phyloP scores from a whole-genome alignment of 1,140 invertebrate genomes.

The Druon quercuslanigerum region DNA sequence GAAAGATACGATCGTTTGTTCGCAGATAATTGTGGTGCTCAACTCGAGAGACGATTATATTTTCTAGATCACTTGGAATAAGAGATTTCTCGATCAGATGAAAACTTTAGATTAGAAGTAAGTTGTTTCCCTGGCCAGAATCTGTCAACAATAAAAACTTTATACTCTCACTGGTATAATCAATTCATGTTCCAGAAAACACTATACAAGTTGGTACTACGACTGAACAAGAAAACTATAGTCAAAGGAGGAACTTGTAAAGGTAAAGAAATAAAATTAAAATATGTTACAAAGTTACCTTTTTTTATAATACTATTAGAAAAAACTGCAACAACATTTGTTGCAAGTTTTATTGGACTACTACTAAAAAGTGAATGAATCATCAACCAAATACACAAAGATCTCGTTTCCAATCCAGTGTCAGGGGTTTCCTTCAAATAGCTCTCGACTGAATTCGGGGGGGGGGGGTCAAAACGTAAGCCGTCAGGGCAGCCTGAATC shows the following conservation, averaged over 20 bases:
- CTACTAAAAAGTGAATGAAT: no score
- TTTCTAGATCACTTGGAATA: conserved; percentile 11
- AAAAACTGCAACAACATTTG: no score
- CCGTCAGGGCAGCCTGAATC: no score
- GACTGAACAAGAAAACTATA: neutral
- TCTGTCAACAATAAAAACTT: conserved; percentile 31
- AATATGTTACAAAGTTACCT: neutral
- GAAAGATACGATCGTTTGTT: conserved; percentile 31
- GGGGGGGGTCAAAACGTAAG: no score
- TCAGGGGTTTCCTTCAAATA: no score
- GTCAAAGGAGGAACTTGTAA: neutral
- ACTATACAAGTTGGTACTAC: neutral
- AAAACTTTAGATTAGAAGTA: conserved; percentile 26
- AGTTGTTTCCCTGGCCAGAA: conserved; percentile 11
- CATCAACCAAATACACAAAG: no score
- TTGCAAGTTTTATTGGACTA: no score
- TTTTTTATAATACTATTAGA: no score
- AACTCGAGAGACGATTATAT: conserved; percentile 18
- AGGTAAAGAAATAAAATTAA: neutral
- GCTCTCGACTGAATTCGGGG: no score
- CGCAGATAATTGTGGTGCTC: conserved; percentile 24
- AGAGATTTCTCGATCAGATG: conserved; percentile 30
- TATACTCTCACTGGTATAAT: neutral
- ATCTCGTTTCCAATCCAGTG: no score
- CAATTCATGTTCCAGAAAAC: conserved; percentile 25